Conservation (phyloP, 1,140 invertebrate genomes). For the Hylaeus volcanicus region DNA sequence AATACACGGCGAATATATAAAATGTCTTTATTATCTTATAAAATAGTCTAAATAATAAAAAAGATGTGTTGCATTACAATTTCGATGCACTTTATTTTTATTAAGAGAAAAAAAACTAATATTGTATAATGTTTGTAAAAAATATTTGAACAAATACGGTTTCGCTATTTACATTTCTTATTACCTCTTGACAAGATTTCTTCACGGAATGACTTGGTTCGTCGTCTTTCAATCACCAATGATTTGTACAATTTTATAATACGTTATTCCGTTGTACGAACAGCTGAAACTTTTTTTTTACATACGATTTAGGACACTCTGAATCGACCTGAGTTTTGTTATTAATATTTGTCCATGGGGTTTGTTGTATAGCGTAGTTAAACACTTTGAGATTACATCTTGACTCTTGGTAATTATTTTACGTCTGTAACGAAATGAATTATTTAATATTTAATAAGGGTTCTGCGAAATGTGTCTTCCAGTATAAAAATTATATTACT, state of each 20-base stretch:
- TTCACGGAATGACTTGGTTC: background rate
- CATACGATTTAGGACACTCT: constrained; percentile 78
- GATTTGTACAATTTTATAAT: constrained; percentile 39
- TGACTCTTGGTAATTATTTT: constrained; percentile 84
- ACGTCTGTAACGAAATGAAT: constrained; percentile 77
- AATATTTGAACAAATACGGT: constrained; percentile 10
- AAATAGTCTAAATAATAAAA: background rate
- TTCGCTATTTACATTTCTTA: constrained; percentile 21
- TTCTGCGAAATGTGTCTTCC: no score
- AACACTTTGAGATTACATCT: constrained; percentile 85
- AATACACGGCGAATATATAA: background rate
- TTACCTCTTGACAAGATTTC: background rate
- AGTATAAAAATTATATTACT: no score
- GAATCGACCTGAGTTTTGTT: constrained; percentile 80
- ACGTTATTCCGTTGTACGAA: background rate
- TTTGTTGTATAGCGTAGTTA: constrained; percentile 86
- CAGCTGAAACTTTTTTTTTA: constrained; percentile 55
- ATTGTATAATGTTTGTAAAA: constrained; percentile 26
- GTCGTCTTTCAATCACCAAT: background rate
- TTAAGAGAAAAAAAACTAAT: background rate
- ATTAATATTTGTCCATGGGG: constrained; percentile 83
- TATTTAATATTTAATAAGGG: background rate
- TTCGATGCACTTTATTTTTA: background rate
- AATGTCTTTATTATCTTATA: constrained; percentile 14
- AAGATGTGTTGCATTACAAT: background rate